Evolutionary conservation across 1,140 invertebrate species (phyloP).

Genomic region (Heliconius eleuchia): DNA sequence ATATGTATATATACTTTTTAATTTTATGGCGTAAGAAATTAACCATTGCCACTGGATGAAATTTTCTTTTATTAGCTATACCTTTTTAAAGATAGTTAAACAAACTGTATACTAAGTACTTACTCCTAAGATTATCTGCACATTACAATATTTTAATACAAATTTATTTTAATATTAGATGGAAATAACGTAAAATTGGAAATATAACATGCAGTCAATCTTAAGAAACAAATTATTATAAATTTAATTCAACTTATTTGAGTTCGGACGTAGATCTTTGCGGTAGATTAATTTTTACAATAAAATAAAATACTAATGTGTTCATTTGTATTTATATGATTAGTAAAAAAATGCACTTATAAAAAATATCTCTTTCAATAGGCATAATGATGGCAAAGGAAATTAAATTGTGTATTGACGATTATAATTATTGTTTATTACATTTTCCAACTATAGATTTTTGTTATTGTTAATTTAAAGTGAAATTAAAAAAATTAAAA

Average conservation of each 20-base stretch:
- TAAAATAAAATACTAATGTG: neutral
- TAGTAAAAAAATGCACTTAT: too few relatives aligned
- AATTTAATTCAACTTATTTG: neutral
- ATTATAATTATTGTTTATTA: too few relatives aligned
- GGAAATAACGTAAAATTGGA: neutral
- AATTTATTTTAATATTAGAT: neutral
- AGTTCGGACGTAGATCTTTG: neutral
- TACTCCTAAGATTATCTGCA: neutral
- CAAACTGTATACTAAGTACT: neutral
- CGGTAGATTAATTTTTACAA: neutral
- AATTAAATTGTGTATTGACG: too few relatives aligned
- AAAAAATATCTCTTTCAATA: too few relatives aligned
- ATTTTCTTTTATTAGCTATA: neutral
- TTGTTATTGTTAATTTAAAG: too few relatives aligned
- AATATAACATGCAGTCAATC: slow-evolving; percentile 1
- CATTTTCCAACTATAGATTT: too few relatives aligned
- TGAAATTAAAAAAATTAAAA: too few relatives aligned
- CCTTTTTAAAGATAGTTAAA: neutral
- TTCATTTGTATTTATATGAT: neutral
- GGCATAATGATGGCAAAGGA: too few relatives aligned
- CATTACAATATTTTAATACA: neutral
- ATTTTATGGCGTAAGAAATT: slow-evolving; percentile 13
- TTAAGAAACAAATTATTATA: neutral
- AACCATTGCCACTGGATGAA: neutral
- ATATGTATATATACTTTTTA: neutral